Conservation (phyloP, 1,140 invertebrate genomes). For the Macrosteles quadrilineatus region DNA sequence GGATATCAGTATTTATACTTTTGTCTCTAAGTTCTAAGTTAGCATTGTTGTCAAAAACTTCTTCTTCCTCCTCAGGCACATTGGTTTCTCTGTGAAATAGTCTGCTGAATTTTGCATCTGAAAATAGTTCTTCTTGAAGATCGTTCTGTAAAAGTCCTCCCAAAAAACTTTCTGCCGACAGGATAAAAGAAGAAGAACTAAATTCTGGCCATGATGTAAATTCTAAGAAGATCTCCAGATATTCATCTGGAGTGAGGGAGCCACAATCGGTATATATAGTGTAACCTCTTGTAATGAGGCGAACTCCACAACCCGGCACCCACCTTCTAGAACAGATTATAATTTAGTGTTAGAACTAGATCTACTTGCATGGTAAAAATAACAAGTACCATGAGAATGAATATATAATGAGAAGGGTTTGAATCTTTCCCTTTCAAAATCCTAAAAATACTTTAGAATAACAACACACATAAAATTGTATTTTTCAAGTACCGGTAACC, state of each 20-base stretch:
- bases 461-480: no score
- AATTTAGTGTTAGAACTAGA: no score
- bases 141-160: not conserved
- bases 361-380: no score
- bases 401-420: no score
- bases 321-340: constrained; percentile 45
- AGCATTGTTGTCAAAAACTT: not conserved
- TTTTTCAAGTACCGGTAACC: no score
- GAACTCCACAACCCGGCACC: constrained; percentile 53
- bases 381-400: no score
- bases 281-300: constrained; percentile 49
- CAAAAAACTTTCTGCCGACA: constrained; percentile 41
- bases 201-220: constrained; percentile 53
- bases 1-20: no score
- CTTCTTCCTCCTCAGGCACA: not conserved
- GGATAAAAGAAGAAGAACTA: constrained; percentile 41
- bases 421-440: no score
- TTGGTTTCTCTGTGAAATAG: not conserved
- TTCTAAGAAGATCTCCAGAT: constrained; percentile 49
- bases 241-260: constrained; percentile 47
- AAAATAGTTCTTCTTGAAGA: not conserved
- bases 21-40: not conserved
- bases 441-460: no score
- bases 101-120: no score
- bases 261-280: constrained; percentile 53